A percentile compares a stretch with the other conserved stretches of the same genome.
These are phyloP conservation scores for Hippocampus abdominalis DNA, from an alignment of 2,113 vertebrate species.

Conservation along the genomic window DNA sequence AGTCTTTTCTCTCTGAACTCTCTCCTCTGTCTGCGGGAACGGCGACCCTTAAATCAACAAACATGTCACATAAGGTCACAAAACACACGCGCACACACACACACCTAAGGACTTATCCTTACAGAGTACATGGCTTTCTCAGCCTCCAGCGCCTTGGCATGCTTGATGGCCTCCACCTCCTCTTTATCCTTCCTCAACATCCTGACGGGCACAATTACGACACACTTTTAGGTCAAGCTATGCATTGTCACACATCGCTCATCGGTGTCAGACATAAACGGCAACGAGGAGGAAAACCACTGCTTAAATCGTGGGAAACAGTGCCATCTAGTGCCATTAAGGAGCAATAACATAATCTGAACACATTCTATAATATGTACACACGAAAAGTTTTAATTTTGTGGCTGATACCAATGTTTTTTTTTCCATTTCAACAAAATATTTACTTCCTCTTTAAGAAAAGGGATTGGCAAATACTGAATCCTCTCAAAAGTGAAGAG, in stretches of 20 bases:
- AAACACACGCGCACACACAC: not conserved
- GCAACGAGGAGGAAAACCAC: no score
- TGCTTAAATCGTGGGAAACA: not conserved
- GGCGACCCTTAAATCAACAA: constrained; percentile 77
- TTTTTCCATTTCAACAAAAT: not conserved
- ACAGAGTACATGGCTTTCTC: constrained; percentile 99
- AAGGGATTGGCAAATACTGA: not conserved
- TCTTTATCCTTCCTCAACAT: constrained; percentile 97
- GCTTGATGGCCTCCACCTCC: constrained; percentile 94
- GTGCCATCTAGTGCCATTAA: not conserved
- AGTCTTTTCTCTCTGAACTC: constrained; percentile 94
- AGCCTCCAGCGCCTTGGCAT: constrained; percentile 92
- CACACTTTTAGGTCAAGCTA: not conserved
- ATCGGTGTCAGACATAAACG: not conserved
- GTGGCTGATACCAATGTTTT: not conserved
- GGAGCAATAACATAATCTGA: not conserved
- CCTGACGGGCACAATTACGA: constrained; percentile 60
- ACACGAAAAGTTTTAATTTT: no score
- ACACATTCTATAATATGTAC: no score
- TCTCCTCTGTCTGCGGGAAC: constrained; percentile 88
- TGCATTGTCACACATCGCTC: not conserved
- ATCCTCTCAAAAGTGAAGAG: no score
- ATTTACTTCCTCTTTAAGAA: not conserved
- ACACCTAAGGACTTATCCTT: constrained; percentile 43
- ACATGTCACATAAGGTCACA: not conserved